Conservation (phyloP, 1,140 invertebrate species). For the Cydia amplana region DNA sequence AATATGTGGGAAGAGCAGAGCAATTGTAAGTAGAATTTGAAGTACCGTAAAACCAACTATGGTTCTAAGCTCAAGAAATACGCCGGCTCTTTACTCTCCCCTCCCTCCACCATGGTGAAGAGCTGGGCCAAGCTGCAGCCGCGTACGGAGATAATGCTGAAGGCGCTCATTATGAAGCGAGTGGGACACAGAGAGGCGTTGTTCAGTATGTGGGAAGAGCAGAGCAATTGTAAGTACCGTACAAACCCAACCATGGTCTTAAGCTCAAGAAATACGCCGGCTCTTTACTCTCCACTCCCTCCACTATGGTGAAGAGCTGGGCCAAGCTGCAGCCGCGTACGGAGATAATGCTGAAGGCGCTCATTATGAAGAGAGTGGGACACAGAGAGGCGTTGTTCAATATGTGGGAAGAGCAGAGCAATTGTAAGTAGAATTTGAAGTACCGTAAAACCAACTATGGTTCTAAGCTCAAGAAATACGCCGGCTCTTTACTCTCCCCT, state of each 20-base stretch:
- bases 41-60: background rate
- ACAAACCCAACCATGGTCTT: background rate
- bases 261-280: background rate
- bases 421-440: slow-evolving; percentile 83
- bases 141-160: slow-evolving; percentile 87
- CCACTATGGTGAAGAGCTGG: slow-evolving; percentile 92
- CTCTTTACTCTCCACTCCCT: slow-evolving; percentile 86
- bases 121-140: slow-evolving; percentile 94
- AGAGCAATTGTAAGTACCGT: slow-evolving; percentile 84
- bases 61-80: slow-evolving; percentile 76
- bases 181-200: slow-evolving; percentile 83
- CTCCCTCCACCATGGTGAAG: slow-evolving; percentile 83
- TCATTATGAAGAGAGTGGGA: slow-evolving; percentile 84
- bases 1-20: slow-evolving; percentile 85
- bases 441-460: background rate
- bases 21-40: slow-evolving; percentile 84
- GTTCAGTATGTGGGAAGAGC: slow-evolving; percentile 83
- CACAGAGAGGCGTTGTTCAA: slow-evolving; percentile 82
- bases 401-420: slow-evolving; percentile 85
- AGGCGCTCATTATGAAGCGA: slow-evolving; percentile 83
- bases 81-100: slow-evolving; percentile 48
- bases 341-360: slow-evolving; percentile 85
- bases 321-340: slow-evolving; percentile 92
- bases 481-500: slow-evolving; percentile 41
- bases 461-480: slow-evolving; percentile 78